Base-by-base conservation (phyloP, 1,140 invertebrate genomes). In the Leptinotarsa lineolata region DNA sequence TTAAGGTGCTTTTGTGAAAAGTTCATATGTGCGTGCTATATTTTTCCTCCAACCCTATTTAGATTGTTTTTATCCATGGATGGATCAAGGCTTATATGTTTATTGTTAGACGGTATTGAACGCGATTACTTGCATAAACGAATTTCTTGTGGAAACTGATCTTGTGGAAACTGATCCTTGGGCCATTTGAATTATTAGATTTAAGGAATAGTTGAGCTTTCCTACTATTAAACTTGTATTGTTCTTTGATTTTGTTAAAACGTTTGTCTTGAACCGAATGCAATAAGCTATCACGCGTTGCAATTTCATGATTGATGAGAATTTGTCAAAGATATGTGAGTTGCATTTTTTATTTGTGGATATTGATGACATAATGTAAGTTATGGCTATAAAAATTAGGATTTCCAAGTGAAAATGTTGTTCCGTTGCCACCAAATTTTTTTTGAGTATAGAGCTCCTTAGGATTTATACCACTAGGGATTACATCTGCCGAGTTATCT, bases 31-130 rank as follows among this genome's bases (percentile, higher is more conserved):
- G 80, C 69, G 21, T 77, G 77, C 44, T 39, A 45, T 12, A 86
- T 39, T 71, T 85, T 75, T 22, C 85, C 84, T 2, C 85, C 85
- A 1, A 86, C 83, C 8, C 85, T 74, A 44, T 86, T 60, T 13
- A 85, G 18, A 11, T 79, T 78, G 15, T 80, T 15, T 20, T 82
- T n/a, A 72, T 86, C 84, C 13, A 87, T 24, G 70, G 83, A 84
- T 15, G 84, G 85, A 22, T 78, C 79, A 15, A 86, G 74, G 54
- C 69, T 30, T 16, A 22, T 70, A 4, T 72, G 54, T 54, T 72
- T 76, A 18, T 71, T 76, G 12, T 64, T 69, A 12, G 15, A 24
- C 2, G 54, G 48, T 54, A 76, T 30, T 58, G 6, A 6, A 65
- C 72, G 66, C 11, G 63, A 60, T 24, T 0, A 11, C 44, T 66